phyloP scores from a whole-genome alignment of 2,888 invertebrate genomes.

The Bombylius major region DNA sequence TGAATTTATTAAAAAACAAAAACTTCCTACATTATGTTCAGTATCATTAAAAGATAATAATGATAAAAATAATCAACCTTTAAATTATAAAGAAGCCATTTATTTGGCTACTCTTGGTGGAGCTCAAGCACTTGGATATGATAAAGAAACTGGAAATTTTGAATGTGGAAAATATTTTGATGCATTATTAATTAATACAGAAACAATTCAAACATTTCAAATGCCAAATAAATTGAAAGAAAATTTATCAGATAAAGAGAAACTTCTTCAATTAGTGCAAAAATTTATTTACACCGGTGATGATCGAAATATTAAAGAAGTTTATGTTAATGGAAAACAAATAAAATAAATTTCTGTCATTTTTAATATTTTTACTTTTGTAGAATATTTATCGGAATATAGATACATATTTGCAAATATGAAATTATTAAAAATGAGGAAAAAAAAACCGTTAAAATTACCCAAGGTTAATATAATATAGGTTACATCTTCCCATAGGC shows the following conservation, averaged over 20 bases:
- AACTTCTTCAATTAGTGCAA: conserved; percentile 50
- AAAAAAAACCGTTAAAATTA: no score
- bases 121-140: conserved; percentile 64
- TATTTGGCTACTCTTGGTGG: conserved; percentile 80
- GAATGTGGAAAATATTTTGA: conserved; percentile 74
- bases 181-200: conserved; percentile 65
- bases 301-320: conserved; percentile 64
- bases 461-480: no score
- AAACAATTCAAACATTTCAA: conserved; percentile 41
- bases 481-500: no score
- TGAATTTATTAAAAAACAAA: conserved; percentile 39
- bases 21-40: conserved; percentile 22
- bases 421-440: no score
- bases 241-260: conserved; percentile 30
- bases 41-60: background rate
- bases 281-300: conserved; percentile 70
- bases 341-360: conserved; percentile 32
- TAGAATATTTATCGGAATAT: no score
- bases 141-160: conserved; percentile 68
- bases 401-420: no score
- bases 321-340: conserved; percentile 59
- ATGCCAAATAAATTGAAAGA: conserved; percentile 17
- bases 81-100: conserved; percentile 65
- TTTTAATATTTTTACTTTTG: no score
- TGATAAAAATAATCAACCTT: conserved; percentile 31